Conservation (phyloP, 2,888 invertebrate genomes). For the Drosophila nr. perissopoda region DNA sequence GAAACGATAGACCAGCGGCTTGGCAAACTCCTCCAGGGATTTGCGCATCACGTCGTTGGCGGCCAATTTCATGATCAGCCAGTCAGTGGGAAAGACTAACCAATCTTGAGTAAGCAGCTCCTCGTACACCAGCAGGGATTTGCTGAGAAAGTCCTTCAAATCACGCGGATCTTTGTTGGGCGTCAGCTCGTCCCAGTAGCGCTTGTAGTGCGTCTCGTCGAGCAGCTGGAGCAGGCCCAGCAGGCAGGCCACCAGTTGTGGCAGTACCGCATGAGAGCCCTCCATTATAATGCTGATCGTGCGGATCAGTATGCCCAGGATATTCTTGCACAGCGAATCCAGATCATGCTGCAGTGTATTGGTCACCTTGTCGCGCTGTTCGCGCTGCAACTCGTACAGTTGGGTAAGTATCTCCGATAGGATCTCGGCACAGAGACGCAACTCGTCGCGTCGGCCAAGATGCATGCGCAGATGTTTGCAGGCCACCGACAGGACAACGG, state of each 20-base stretch:
- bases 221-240: constrained; percentile 94
- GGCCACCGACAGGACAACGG: constrained; percentile 92
- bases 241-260: constrained; percentile 94
- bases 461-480: constrained; percentile 94
- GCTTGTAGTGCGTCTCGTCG: constrained; percentile 94
- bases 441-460: constrained; percentile 91
- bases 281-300: constrained; percentile 93
- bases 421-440: constrained; percentile 93
- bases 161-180: constrained; percentile 89
- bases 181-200: constrained; percentile 93
- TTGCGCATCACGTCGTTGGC: constrained; percentile 94
- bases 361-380: constrained; percentile 86
- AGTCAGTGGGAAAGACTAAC: constrained; percentile 91
- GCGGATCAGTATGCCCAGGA: constrained; percentile 93
- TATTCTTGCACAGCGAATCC: constrained; percentile 92
- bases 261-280: constrained; percentile 88
- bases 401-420: constrained; percentile 92
- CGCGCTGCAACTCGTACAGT: constrained; percentile 86
- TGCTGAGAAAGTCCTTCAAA: constrained; percentile 93
- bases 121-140: constrained; percentile 88
- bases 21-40: constrained; percentile 94
- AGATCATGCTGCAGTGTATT: constrained; percentile 90
- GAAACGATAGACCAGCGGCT: constrained; percentile 93
- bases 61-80: constrained; percentile 95
- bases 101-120: constrained; percentile 84